phyloP scores from a whole-genome alignment of 2,113 vertebrate species.

The Carlito syrichta region DNA sequence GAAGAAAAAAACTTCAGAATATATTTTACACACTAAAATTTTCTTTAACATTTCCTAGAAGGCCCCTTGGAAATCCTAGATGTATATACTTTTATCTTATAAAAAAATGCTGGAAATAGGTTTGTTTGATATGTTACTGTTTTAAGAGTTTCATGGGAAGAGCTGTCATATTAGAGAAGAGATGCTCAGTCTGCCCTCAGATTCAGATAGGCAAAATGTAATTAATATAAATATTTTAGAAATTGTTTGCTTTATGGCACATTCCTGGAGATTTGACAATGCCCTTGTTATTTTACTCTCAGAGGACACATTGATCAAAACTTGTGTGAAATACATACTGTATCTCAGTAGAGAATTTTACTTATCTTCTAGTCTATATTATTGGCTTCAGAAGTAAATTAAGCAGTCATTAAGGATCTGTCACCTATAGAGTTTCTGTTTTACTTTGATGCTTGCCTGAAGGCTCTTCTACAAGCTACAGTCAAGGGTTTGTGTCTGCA shows the following conservation, averaged over 20 bases:
- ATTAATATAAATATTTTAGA: slow-evolving; percentile 32
- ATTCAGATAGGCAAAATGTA: not conserved
- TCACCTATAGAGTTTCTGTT: not conserved
- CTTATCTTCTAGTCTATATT: not conserved
- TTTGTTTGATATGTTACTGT: not conserved
- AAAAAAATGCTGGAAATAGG: slow-evolving; percentile 46
- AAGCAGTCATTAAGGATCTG: not conserved
- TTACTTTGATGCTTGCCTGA: not conserved
- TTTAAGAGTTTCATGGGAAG: not conserved
- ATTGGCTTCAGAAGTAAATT: not conserved
- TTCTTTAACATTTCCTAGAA: slow-evolving; percentile 35
- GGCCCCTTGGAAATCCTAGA: not conserved
- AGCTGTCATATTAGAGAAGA: slow-evolving; percentile 11
- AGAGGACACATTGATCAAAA: slow-evolving; percentile 8
- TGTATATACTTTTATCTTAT: slow-evolving; percentile 33
- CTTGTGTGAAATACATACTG: not conserved
- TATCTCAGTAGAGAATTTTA: not conserved
- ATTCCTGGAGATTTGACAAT: not conserved
- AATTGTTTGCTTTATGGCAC: not conserved
- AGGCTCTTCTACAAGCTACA: not conserved
- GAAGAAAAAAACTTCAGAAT: not conserved
- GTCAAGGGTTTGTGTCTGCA: not conserved
- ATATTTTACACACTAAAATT: not conserved
- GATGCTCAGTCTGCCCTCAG: not conserved
- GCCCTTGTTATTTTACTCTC: not conserved